These are phyloP conservation scores for Luidia sarsii DNA, from an alignment of 53 echinoderm and acorn worm genomes.

Conservation along the genomic window DNA sequence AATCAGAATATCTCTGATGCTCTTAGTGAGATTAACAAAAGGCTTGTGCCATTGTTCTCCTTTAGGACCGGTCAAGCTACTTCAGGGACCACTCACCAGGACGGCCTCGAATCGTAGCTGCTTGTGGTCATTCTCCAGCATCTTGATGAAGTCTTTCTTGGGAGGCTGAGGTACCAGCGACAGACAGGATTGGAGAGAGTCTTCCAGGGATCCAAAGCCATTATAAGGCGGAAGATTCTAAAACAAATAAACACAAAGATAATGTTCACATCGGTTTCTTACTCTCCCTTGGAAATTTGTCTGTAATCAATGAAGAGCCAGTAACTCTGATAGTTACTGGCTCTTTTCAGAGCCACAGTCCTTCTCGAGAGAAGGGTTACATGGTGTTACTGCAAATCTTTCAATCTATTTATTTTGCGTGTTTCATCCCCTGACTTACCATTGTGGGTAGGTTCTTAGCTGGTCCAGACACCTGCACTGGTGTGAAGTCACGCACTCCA, in stretches of 20 bases:
- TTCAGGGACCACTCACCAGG: slow-evolving; percentile 90
- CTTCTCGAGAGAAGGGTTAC: too few relatives aligned
- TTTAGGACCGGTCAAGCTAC: too few relatives aligned
- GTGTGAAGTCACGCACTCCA: slow-evolving; percentile 70
- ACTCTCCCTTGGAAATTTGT: too few relatives aligned
- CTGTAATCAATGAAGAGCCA: background rate
- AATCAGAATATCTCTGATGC: too few relatives aligned
- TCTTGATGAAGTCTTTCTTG: slow-evolving; percentile 99
- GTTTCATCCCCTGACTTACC: too few relatives aligned
- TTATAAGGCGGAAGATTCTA: slow-evolving; percentile 92
- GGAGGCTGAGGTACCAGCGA: slow-evolving; percentile 98
- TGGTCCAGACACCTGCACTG: slow-evolving; percentile 66
- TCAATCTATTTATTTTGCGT: too few relatives aligned
- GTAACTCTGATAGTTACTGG: too few relatives aligned
- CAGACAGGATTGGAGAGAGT: slow-evolving; percentile 92
- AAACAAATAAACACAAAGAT: background rate
- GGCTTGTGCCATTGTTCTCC: too few relatives aligned
- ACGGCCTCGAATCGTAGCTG: slow-evolving; percentile 89
- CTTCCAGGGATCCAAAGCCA: slow-evolving; percentile 96
- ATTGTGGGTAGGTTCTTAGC: slow-evolving; percentile 56
- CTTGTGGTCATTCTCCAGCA: slow-evolving; percentile 99
- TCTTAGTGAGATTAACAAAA: too few relatives aligned
- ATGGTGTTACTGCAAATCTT: too few relatives aligned
- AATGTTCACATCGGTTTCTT: too few relatives aligned
- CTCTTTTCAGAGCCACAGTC: too few relatives aligned